Evolutionary conservation across 2,113 vertebrate species (phyloP), one percentile per base, ranked within the genome.

Genomic region (Bos javanicus): DNA sequence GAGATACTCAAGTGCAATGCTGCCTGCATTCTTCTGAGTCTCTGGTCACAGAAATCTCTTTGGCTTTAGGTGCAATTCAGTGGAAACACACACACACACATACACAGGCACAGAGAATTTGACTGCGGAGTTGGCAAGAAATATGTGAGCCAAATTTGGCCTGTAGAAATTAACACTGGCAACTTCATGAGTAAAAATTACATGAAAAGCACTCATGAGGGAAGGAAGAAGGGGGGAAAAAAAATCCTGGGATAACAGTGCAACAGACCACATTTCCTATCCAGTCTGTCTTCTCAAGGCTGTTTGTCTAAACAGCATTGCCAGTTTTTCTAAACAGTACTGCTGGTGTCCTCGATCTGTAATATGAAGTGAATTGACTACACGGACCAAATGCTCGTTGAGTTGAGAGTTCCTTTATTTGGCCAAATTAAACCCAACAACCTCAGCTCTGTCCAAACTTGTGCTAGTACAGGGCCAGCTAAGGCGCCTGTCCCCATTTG

Each of bases 301-400:
- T 98, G 97, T 98, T 98, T 98, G 95, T 98, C 97, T 98, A 97
- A 97, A 98, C 98, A 98, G 94, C 96, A 88, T 98, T 97, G 98
- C 98, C 95, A 98, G 97, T 87, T 98, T 98, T 97, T 99, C 97
- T 96, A 97, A 98, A 97, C 96, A 97, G 95, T 92, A 81, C 6
- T 57, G 89, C 90, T 98, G 95, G 33, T 98, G 93, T 98, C 90
- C 97, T 97, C 93, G 97, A 90, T 98, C 94, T 95, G 95, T 97
- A 98, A 94, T 94, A 86, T 16, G 84, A 95, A 98, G 88, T 2
- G 62, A 97, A 93, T 96, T 71, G 60, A 78, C 97, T 93, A 87
- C 50, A 86, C 13, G 71, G 94, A 97, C 97, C 96, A 52, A 92
- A 85, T 13, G 19, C 60, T 98, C 81, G 1, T 96, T 97, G 96